Conservation (phyloP, 2,113 vertebrate genomes). For the Lucifuga dentata region DNA sequence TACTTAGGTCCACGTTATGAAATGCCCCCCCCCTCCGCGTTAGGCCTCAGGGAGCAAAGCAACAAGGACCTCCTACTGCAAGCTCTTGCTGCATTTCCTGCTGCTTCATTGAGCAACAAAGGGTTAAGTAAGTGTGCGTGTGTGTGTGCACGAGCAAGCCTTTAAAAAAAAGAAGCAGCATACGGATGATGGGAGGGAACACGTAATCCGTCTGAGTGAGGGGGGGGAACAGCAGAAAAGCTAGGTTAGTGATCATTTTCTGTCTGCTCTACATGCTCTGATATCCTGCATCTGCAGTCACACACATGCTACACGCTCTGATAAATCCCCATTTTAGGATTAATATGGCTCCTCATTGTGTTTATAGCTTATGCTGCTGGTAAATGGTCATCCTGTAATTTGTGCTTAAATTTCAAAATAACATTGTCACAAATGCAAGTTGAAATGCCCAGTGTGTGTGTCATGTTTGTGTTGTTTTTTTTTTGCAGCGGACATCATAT, state of each 20-base stretch:
- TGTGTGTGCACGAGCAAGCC: constrained; percentile 9
- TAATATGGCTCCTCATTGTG: constrained; percentile 8
- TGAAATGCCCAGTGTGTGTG: background rate
- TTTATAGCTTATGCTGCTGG: background rate
- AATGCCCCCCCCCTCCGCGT: background rate
- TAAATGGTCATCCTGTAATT: too few relatives aligned
- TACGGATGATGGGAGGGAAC: constrained; percentile 35
- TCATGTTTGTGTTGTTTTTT: constrained; percentile 50
- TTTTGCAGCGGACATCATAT: constrained; percentile 96
- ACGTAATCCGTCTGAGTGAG: constrained; percentile 14
- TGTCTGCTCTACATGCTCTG: constrained; percentile 49
- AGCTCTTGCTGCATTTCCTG: constrained; percentile 59
- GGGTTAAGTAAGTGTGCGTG: constrained; percentile 58
- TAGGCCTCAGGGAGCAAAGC: constrained; percentile 37
- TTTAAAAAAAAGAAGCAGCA: constrained; percentile 12
- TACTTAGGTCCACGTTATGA: too few relatives aligned
- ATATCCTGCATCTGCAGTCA: constrained; percentile 27
- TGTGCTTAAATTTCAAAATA: background rate
- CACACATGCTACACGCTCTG: constrained; percentile 5
- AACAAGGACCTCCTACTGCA: constrained; percentile 57
- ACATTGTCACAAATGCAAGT: background rate
- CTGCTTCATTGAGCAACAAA: constrained; percentile 70
- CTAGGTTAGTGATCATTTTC: constrained; percentile 64
- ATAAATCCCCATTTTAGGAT: constrained; percentile 17
- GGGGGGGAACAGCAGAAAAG: constrained; percentile 18